Conservation (phyloP, 92 coral and sea anemone genomes). For the Diadumene lineata region DNA sequence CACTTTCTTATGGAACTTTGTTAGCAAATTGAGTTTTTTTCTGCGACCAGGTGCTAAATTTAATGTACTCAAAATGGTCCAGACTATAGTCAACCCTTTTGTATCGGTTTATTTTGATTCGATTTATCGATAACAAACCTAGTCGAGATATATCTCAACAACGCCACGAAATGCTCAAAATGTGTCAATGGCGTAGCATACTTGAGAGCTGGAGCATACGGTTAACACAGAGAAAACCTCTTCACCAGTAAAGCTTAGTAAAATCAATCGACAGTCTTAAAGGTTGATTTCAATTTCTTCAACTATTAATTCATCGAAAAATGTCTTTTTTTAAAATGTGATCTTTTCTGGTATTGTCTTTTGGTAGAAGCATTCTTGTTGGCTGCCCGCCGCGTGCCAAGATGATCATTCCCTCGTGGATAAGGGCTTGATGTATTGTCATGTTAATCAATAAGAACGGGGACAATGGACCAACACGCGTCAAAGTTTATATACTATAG, state of each 20-base stretch:
- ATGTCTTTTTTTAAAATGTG: slow-evolving; percentile 36
- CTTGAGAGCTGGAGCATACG: slow-evolving; percentile 24
- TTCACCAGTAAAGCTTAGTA: too few relatives aligned
- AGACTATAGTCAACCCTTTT: slow-evolving; percentile 4
- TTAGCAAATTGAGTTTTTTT: slow-evolving; percentile 17
- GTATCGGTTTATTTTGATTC: slow-evolving; percentile 17
- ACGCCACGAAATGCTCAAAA: slow-evolving; percentile 3
- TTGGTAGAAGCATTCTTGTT: slow-evolving; percentile 22
- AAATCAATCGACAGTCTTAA: too few relatives aligned
- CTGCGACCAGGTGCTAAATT: slow-evolving; percentile 7
- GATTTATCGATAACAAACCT: slow-evolving; percentile 14
- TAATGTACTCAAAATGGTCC: background rate
- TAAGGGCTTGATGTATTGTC: slow-evolving; percentile 50
- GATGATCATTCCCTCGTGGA: slow-evolving; percentile 41
- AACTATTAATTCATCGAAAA: too few relatives aligned
- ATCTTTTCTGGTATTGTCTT: slow-evolving; percentile 34
- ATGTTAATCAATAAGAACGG: slow-evolving; percentile 68
- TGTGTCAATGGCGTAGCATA: background rate
- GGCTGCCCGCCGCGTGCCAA: slow-evolving; percentile 82
- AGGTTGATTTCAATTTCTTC: too few relatives aligned
- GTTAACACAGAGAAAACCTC: too few relatives aligned
- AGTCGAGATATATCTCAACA: slow-evolving; percentile 15
- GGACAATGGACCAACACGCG: slow-evolving; percentile 56
- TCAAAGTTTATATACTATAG: slow-evolving; percentile 17
- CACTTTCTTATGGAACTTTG: slow-evolving; percentile 9